Conservation (phyloP, 2,797 vertebrate species). For the Pterois miles region DNA sequence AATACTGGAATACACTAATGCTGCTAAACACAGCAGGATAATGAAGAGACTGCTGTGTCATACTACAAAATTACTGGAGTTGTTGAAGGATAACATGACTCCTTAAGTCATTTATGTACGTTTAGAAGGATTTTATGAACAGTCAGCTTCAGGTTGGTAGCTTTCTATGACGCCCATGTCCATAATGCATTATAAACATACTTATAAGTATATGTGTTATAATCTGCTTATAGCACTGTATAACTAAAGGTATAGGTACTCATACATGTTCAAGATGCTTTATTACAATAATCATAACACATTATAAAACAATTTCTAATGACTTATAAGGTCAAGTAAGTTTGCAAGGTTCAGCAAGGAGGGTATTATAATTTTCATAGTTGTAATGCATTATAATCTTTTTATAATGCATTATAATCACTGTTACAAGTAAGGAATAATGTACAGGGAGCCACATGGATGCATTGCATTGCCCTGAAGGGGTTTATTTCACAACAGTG, state of each 20-base stretch:
- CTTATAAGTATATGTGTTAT: too few species aligned
- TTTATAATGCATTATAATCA: too few species aligned
- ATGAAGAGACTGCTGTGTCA: neutral
- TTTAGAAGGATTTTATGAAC: too few species aligned
- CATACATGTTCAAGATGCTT: neutral
- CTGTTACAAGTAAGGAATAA: too few species aligned
- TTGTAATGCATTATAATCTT: too few species aligned
- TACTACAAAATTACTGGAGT: constrained; percentile 4
- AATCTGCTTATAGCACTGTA: neutral
- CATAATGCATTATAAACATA: too few species aligned
- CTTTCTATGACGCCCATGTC: neutral
- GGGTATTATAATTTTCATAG: too few species aligned
- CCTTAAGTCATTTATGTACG: neutral
- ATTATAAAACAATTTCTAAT: neutral
- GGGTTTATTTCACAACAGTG: too few species aligned
- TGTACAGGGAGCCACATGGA: too few species aligned
- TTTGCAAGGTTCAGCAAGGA: too few species aligned
- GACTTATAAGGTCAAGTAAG: neutral
- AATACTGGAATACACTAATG: neutral
- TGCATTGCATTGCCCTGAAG: too few species aligned
- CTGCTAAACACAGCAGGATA: neutral
- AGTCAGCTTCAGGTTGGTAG: neutral
- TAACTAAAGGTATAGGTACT: neutral
- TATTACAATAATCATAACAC: neutral
- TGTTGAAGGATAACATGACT: constrained; percentile 1